Evolutionary conservation across 2,113 vertebrate species (phyloP), one percentile per base, ranked within the genome.

Genomic region (Aspiorhynchus laticeps): DNA sequence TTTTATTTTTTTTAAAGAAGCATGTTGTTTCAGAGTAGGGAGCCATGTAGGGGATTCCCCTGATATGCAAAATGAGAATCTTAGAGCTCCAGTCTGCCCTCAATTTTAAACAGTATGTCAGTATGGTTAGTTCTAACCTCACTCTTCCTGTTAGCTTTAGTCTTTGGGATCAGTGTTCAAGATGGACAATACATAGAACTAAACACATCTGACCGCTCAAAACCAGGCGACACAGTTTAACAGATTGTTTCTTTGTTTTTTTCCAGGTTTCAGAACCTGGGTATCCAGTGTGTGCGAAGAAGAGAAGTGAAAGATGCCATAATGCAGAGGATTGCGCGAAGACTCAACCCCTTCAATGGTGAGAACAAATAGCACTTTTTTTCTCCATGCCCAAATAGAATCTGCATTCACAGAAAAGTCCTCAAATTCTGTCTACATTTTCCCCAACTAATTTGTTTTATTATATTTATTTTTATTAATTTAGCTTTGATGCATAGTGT

Each of bases 261-360:
- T n/a, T 19, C 46, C 21, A 99, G 98, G 87, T 99, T 99, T 93
- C 98, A 99, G 95, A 99, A 99, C 90, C 92, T 99, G 94, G 98
- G 98, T 2, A 99, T 99, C 93, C 98, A 98, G 87, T 99, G 98
- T 91, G 97, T 99, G 88, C 96, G 97, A 92, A 98, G 98, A 93
- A 97, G 95, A 91, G 98, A 99, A 89, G 95, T 99, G 86, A 98
- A 96, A 90, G 98, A 99, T 53, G 97, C 98, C 0, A 96, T 99
- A 91, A 67, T 96, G 89, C 95, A 96, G 93, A 95, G 98, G 90
- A 96, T 98, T 84, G 91, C 90, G 0, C 95, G 95, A 93, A 95
- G 96, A 86, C 97, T 99, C 92, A 99, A 99, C 93, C 98, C 98
- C 65, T 99, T 98, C 90, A 96, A 90, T 86, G 97, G 98, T 99